Evolutionary conservation across 2,888 invertebrate genomes (phyloP).

Genomic region (Cylindroiulus punctatus): DNA sequence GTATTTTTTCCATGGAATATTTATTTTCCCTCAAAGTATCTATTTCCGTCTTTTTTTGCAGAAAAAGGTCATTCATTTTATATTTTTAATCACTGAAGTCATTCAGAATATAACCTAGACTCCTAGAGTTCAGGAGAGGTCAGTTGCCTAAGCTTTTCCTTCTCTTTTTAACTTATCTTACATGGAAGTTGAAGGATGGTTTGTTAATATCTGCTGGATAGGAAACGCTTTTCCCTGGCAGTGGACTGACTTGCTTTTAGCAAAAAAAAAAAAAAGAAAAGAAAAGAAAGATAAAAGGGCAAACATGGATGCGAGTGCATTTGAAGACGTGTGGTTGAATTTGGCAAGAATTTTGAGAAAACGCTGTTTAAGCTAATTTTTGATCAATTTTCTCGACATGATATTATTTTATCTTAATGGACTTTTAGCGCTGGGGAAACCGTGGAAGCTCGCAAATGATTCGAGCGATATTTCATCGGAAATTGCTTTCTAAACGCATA

Average conservation of each 20-base stretch:
- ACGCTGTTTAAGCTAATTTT: constrained; percentile 2
- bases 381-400: neutral
- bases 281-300: neutral
- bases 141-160: no score
- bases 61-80: no score
- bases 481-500: constrained; percentile 1
- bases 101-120: no score
- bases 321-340: neutral
- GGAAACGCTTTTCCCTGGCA: neutral
- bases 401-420: constrained; percentile 33
- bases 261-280: no score
- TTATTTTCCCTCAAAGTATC: no score
- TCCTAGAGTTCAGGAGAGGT: no score
- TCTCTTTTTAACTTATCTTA: no score
- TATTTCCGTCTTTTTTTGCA: no score
- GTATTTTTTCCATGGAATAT: no score
- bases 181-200: neutral
- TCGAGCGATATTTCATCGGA: neutral
- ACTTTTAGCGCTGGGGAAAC: neutral
- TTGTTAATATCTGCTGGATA: neutral
- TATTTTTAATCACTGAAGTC: no score
- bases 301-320: neutral
- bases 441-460: neutral
- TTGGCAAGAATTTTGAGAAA: neutral
- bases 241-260: neutral